Evolutionary conservation across 2,113 vertebrate species (phyloP).

Genomic region (Leptobrachium leishanense): DNA sequence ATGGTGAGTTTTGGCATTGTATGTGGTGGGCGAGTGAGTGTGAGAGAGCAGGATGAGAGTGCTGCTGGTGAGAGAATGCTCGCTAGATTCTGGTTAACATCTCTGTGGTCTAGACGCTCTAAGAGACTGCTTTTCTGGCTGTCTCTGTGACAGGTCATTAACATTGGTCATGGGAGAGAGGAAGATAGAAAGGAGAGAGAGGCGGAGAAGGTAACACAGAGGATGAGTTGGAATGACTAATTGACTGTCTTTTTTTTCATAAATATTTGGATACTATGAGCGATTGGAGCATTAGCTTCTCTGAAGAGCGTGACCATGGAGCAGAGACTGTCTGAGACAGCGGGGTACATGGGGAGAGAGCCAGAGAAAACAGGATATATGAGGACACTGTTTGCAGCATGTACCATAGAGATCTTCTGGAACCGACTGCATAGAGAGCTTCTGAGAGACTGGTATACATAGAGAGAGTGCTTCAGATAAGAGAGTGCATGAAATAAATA

Average conservation of each 20-base stretch:
- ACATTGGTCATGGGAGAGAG: conserved; percentile 20
- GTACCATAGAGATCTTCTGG: too few relatives aligned
- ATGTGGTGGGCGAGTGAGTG: too few relatives aligned
- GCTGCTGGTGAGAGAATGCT: neutral
- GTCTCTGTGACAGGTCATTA: conserved; percentile 29
- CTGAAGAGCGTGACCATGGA: neutral
- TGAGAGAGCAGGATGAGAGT: neutral
- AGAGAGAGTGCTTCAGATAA: too few relatives aligned
- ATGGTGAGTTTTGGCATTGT: too few relatives aligned
- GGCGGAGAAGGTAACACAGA: neutral
- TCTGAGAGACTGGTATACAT: too few relatives aligned
- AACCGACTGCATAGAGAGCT: too few relatives aligned
- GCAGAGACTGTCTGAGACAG: neutral
- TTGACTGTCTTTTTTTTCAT: neutral
- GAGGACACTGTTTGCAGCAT: too few relatives aligned
- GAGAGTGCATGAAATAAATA: too few relatives aligned
- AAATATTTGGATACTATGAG: conserved; percentile 38
- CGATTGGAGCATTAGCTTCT: neutral
- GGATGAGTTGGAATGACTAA: neutral
- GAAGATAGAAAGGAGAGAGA: neutral
- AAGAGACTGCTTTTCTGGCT: conserved; percentile 5
- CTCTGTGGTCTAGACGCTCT: conserved; percentile 21
- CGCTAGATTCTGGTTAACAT: conserved; percentile 4
- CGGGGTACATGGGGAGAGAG: neutral
- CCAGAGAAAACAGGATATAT: neutral